Percentiles rank a stretch among this genome's conserved stretches.
These are phyloP conservation scores for Colius striatus DNA, from an alignment of 2,113 vertebrate genomes.

Conservation along the genomic window DNA sequence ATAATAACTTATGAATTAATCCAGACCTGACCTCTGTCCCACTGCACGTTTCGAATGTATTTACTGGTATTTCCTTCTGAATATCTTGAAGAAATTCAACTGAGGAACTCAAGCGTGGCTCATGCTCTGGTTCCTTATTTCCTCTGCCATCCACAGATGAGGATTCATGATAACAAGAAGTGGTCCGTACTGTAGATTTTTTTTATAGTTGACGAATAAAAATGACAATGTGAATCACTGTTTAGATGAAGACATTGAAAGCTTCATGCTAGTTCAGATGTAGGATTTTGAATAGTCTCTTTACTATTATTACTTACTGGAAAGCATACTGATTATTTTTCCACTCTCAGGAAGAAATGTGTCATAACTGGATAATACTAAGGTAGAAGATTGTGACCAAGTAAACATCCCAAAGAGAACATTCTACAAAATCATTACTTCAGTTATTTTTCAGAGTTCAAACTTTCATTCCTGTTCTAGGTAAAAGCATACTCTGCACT, in stretches of 20 bases:
- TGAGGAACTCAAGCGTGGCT: accelerated
- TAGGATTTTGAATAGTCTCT: background rate
- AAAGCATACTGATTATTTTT: background rate
- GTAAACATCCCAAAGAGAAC: background rate
- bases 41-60: background rate
- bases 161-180: background rate
- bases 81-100: background rate
- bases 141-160: background rate
- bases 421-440: background rate
- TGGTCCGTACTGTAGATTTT: background rate
- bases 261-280: background rate
- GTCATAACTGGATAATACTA: background rate
- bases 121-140: background rate
- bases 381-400: background rate
- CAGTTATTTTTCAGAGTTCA: background rate
- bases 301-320: background rate
- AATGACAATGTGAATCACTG: accelerated
- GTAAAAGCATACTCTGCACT: background rate
- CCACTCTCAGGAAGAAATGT: background rate
- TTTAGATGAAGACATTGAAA: background rate
- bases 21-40: background rate
- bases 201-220: background rate
- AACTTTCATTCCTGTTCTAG: background rate
- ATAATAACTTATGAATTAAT: background rate
- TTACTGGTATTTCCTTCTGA: background rate